These are phyloP conservation scores for Tautogolabrus adspersus DNA, from an alignment of 2,113 vertebrate species.

Conservation along the genomic window DNA sequence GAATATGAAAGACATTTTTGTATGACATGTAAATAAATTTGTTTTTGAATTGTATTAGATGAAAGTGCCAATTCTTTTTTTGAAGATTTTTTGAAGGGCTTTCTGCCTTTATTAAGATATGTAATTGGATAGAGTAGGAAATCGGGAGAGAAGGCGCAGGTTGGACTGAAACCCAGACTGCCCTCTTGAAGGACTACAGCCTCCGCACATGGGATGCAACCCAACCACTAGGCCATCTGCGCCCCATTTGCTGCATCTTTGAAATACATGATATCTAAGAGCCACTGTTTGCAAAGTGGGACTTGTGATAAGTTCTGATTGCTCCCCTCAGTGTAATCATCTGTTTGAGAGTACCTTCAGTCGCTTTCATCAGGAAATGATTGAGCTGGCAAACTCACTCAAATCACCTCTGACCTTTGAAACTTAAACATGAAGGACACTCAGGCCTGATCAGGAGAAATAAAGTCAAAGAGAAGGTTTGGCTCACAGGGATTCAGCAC, in stretches of 20 bases:
- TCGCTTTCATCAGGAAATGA: conserved; percentile 45
- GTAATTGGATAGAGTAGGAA: too few relatives aligned
- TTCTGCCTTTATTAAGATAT: too few relatives aligned
- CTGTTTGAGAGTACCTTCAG: conserved; percentile 36
- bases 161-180: too few relatives aligned
- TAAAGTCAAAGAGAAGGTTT: background rate
- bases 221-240: too few relatives aligned
- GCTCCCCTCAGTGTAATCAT: conserved; percentile 16
- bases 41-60: conserved; percentile 2
- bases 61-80: too few relatives aligned
- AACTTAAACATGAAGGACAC: background rate
- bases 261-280: conserved; percentile 1
- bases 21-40: conserved; percentile 20
- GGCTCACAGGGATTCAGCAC: conserved; percentile 14
- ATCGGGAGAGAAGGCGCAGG: too few relatives aligned
- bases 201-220: too few relatives aligned
- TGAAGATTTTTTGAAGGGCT: too few relatives aligned
- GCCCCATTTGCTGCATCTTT: conserved; percentile 1
- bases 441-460: conserved; percentile 34
- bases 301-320: conserved; percentile 17
- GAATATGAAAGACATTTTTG: conserved; percentile 32
- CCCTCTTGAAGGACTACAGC: too few relatives aligned
- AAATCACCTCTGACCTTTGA: conserved; percentile 67
- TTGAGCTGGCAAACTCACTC: conserved; percentile 19
- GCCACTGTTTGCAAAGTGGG: background rate